These are phyloP conservation scores for Capreolus pygargus DNA, from an alignment of 2,113 vertebrate genomes.

Conservation along the genomic window DNA sequence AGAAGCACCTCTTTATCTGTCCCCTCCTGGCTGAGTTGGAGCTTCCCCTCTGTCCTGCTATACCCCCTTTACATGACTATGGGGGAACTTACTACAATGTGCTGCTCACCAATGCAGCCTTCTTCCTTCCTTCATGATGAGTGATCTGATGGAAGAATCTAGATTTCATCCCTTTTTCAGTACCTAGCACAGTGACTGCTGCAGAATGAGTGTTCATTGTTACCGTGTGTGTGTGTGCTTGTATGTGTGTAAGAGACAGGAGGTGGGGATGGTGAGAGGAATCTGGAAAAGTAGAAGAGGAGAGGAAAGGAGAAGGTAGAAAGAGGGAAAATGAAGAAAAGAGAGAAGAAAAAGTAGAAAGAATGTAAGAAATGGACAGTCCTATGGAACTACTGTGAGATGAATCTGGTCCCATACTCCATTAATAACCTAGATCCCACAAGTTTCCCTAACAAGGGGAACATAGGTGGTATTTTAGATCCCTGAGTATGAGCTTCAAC, in stretches of 20 bases:
- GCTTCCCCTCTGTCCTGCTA: background rate
- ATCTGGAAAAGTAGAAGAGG: background rate
- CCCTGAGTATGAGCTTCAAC: background rate
- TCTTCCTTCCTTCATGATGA: background rate
- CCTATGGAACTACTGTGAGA: background rate
- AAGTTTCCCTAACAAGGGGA: background rate
- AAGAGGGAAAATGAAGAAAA: background rate
- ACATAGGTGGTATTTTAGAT: background rate
- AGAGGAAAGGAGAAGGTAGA: background rate
- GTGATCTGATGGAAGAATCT: background rate
- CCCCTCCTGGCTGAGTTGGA: accelerated
- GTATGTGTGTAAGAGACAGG: background rate
- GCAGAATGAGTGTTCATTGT: background rate
- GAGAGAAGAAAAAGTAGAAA: background rate
- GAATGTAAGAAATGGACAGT: background rate
- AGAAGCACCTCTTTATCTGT: background rate
- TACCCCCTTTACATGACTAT: accelerated
- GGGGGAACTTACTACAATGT: accelerated
- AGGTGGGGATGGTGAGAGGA: background rate
- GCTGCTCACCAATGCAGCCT: background rate
- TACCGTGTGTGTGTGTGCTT: background rate
- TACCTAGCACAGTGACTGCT: background rate
- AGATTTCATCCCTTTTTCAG: background rate
- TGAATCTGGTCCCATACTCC: too few relatives aligned
- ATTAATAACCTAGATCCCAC: background rate